Percentiles rank a stretch among this genome's conserved stretches.
phyloP scores from a whole-genome alignment of 2,888 invertebrate species.

The Sarcophaga rosellei region DNA sequence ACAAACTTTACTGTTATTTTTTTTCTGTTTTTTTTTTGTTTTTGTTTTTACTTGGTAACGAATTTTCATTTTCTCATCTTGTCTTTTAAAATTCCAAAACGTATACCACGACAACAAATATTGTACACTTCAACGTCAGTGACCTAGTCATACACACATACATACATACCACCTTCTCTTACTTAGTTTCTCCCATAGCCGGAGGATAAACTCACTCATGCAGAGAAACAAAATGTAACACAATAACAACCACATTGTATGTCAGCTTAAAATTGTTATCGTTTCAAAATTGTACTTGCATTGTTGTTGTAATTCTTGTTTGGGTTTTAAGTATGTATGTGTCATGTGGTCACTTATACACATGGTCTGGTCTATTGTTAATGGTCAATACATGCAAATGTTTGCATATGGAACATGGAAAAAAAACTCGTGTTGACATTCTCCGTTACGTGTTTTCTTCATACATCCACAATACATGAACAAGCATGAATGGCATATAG shows the following conservation, averaged over 20 bases:
- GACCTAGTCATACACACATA: neutral
- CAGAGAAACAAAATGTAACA: neutral
- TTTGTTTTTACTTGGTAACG: neutral
- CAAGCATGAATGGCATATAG: neutral
- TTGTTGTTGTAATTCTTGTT: neutral
- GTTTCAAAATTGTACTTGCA: neutral
- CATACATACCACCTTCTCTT: neutral
- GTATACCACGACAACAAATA: neutral
- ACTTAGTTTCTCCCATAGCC: neutral
- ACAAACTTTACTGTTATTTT: neutral
- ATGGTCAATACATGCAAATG: slow-evolving; percentile 13
- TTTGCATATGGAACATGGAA: slow-evolving; percentile 33
- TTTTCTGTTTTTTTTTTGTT: too few relatives aligned
- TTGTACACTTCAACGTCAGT: neutral
- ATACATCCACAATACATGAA: neutral
- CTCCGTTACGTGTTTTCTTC: slow-evolving; percentile 16
- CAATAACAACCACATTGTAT: neutral
- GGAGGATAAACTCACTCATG: neutral
- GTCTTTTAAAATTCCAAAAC: slow-evolving; percentile 6
- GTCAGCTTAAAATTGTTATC: neutral
- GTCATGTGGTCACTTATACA: slow-evolving; percentile 4
- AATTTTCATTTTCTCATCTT: neutral
- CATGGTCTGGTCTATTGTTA: slow-evolving; percentile 26
- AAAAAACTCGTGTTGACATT: slow-evolving; percentile 5
- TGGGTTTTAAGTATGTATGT: neutral